Base-by-base conservation (phyloP, 2,888 invertebrate genomes). In the Ophioninae sp. region DNA sequence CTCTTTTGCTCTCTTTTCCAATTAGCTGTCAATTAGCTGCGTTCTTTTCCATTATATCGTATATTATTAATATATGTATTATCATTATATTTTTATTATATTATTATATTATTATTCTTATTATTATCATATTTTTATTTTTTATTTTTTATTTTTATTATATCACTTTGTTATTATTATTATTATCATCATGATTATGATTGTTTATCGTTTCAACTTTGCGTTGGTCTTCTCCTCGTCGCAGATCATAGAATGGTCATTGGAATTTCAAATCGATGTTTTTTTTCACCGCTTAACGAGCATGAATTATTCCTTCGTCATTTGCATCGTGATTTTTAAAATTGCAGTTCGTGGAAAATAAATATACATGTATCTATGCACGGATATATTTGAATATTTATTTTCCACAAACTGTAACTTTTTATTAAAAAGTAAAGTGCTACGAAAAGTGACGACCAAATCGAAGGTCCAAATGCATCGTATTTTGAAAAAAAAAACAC, bases 211-310 rank as follows among this genome's bases (percentile, higher is more conserved):
- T 51, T 51, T 5, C 64, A 41, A 23, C 58, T 58, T 59, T 0
- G 30, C 37, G 39, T 72, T 56, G 7, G 6, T 64, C 22, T 71
- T 44, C 20, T 51, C 20, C 44, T 37, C 10, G 59, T 41, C 30
- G 51, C 13, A 30, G 51, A 10, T 0, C 6, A 22, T 22, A 20
- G 44, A 63, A 44, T 56, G 37, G 20, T 41, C 63, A 51, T 75
- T 51, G 65, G 65, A 74, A 61, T 71, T 64, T 75, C 17, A 67
- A 75, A 82, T 71, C 56, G 22, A 20, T 76, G 51, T 59, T n/a
- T 56, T 30, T 64, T 56, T 20, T 58, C 44, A 58, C 51, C n/a
- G n/a, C 67, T 59, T 22, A 39, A 72, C 59, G 41, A 63, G 67
- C 51, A 30, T 30, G 22, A 13, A 56, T 10, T 69, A 37, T 20